Percentiles rank a stretch among this genome's conserved stretches.
Evolutionary conservation across 2,888 invertebrate genomes (phyloP).

Genomic region (Drosophila recens): DNA sequence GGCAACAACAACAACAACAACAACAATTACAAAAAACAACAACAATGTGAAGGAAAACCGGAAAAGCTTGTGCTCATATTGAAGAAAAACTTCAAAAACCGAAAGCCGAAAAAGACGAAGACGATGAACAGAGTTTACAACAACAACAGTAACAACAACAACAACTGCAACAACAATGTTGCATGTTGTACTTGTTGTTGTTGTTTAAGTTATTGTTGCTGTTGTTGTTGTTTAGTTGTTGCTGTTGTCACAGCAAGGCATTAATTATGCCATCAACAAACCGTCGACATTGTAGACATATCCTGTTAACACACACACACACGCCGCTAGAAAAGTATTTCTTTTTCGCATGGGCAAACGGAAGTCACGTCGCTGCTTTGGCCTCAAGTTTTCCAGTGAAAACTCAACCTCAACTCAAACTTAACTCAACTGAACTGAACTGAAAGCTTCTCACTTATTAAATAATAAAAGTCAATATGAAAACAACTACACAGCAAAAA

Average conservation of each 20-base stretch:
- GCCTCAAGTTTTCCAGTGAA: constrained; percentile 60
- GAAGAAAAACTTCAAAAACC: constrained; percentile 51
- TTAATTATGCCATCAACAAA: constrained; percentile 77
- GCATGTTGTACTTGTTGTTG: constrained; percentile 6
- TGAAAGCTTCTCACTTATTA: constrained; percentile 47
- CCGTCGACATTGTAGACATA: constrained; percentile 63
- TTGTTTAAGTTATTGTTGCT: constrained; percentile 12
- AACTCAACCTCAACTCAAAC: constrained; percentile 28
- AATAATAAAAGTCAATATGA: constrained; percentile 47
- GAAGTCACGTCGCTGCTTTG: constrained; percentile 68
- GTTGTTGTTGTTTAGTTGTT: constrained; percentile 30
- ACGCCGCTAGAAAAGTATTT: constrained; percentile 43
- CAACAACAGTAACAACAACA: not conserved
- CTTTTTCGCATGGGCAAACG: constrained; percentile 65
- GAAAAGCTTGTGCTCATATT: constrained; percentile 55
- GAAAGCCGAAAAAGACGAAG: constrained; percentile 48
- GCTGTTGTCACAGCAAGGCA: constrained; percentile 68
- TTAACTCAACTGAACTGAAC: not conserved
- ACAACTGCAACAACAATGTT: not conserved
- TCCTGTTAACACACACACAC: constrained; percentile 66
- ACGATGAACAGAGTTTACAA: constrained; percentile 10
- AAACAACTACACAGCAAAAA: not conserved
- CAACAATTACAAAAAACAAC: not conserved
- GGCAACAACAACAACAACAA: not conserved
- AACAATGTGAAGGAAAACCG: constrained; percentile 33